Evolutionary conservation across 2,797 vertebrate species (phyloP).

Genomic region (Notolepis coatsorum): DNA sequence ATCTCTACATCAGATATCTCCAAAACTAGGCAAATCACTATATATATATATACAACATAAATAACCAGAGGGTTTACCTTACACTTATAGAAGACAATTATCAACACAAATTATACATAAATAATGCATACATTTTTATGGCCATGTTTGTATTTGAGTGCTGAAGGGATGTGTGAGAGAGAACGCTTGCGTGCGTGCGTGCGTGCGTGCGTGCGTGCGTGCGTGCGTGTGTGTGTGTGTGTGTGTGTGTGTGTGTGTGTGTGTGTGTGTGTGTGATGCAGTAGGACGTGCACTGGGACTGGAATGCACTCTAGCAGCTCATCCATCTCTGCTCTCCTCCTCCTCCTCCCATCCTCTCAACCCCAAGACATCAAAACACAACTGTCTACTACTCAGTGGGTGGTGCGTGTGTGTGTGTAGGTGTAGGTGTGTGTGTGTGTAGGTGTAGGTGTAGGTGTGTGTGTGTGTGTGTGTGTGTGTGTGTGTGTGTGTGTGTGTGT

Average conservation of each 20-base stretch:
- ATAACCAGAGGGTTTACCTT: no score
- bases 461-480: slow-evolving; percentile 6
- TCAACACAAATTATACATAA: no score
- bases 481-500: background rate
- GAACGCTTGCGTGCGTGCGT: no score
- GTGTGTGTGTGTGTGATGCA: slow-evolving; percentile 31
- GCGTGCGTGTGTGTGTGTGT: background rate
- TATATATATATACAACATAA: no score
- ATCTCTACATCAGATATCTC: no score
- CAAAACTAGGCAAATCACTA: no score
- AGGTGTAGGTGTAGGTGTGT: background rate
- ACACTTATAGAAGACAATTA: no score
- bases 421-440: background rate
- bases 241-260: background rate
- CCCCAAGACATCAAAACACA: slow-evolving; percentile 13
- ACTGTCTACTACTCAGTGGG: background rate
- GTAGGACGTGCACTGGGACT: slow-evolving; percentile 53
- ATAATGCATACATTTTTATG: no score
- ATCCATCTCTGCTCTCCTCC: background rate
- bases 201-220: background rate
- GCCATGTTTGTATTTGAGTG: no score
- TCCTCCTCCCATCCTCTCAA: slow-evolving; percentile 6
- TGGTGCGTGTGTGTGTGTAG: background rate
- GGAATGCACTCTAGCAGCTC: slow-evolving; percentile 41
- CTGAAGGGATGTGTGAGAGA: no score